Evolutionary conservation across 1,140 invertebrate species (phyloP).

Genomic region (Aphidius ervi): DNA sequence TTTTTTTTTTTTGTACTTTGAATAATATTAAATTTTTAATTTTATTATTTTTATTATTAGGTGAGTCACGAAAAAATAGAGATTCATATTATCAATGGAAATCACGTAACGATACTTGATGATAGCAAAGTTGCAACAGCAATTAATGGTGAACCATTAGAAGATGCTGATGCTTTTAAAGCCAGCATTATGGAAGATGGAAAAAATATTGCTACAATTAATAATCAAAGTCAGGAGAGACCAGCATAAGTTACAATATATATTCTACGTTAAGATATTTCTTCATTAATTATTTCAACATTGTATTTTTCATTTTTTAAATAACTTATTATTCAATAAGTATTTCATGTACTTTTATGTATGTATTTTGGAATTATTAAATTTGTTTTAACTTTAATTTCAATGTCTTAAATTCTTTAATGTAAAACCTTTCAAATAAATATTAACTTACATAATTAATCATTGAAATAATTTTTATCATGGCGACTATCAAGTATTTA

Average conservation of each 20-base stretch:
- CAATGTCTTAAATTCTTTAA: no score
- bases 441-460: no score
- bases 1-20: no score
- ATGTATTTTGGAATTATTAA: no score
- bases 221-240: slow-evolving; percentile 10
- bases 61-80: slow-evolving; percentile 37
- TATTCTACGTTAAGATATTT: neutral
- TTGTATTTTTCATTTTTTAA: no score
- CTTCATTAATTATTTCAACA: no score
- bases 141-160: slow-evolving; percentile 56
- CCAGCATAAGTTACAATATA: neutral
- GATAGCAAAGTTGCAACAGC: slow-evolving; percentile 59
- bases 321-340: neutral
- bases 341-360: no score
- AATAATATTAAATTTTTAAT: no score
- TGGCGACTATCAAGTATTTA: no score
- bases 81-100: slow-evolving; percentile 52
- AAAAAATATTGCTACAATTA: slow-evolving; percentile 27
- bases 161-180: slow-evolving; percentile 38
- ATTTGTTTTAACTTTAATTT: no score
- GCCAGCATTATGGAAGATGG: slow-evolving; percentile 33
- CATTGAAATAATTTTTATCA: no score
- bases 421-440: no score
- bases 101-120: slow-evolving; percentile 66
- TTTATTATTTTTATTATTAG: slow-evolving; percentile 9